These are phyloP conservation scores for Heliconius ethilla DNA, from an alignment of 2,888 invertebrate genomes.

Conservation along the genomic window DNA sequence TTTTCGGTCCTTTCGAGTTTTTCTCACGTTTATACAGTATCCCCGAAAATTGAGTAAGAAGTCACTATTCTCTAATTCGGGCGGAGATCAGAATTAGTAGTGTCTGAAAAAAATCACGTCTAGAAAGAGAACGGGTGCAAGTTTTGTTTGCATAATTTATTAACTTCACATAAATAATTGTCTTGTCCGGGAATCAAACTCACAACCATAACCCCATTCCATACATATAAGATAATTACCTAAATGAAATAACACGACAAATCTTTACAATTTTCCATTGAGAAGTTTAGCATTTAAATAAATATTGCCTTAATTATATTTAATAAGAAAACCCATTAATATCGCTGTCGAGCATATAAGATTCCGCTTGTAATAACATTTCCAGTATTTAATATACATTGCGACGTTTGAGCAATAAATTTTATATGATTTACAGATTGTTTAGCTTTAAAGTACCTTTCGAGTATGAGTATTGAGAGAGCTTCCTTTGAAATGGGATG, in stretches of 20 bases:
- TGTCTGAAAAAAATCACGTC: background rate
- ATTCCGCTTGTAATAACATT: constrained; percentile 20
- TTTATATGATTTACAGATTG: constrained; percentile 25
- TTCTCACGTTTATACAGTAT: no score
- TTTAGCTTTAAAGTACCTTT: constrained; percentile 16
- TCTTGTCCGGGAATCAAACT: background rate
- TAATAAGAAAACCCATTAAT: constrained; percentile 26
- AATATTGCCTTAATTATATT: background rate
- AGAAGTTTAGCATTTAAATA: constrained; percentile 1
- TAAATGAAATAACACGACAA: background rate
- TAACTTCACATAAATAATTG: background rate
- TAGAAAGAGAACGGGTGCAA: background rate
- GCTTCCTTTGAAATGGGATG: constrained; percentile 6
- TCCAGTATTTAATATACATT: constrained; percentile 33
- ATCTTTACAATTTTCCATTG: background rate
- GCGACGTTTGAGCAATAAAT: constrained; percentile 25
- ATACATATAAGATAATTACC: no score
- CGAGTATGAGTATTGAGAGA: background rate
- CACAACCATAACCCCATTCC: background rate
- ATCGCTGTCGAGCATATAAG: constrained; percentile 6
- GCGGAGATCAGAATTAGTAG: no score
- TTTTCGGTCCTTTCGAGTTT: no score
- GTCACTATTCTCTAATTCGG: no score
- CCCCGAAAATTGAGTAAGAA: background rate
- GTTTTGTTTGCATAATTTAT: background rate